Conservation (phyloP, 2,888 invertebrate genomes). For the Sphaeridia pumilis region DNA sequence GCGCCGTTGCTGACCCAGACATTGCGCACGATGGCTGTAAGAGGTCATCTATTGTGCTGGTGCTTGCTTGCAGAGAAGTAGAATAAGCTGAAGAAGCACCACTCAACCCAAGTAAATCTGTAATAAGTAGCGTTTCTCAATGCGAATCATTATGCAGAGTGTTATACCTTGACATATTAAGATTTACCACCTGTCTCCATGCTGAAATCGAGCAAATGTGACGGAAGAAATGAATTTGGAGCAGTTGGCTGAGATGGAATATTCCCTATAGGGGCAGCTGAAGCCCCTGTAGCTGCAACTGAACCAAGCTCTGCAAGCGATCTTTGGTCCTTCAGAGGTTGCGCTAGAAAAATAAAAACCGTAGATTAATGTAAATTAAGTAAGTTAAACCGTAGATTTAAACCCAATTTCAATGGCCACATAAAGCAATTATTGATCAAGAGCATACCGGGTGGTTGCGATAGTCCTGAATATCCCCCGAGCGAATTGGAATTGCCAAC, state of each 20-base stretch:
- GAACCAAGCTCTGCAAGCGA: too few relatives aligned
- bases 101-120: conserved; percentile 16
- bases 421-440: too few relatives aligned
- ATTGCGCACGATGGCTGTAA: too few relatives aligned
- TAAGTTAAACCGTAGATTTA: too few relatives aligned
- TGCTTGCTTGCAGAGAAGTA: background rate
- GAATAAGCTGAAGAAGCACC: conserved; percentile 4
- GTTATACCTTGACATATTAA: conserved; percentile 4
- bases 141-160: background rate
- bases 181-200: conserved; percentile 15
- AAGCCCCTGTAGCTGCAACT: too few relatives aligned
- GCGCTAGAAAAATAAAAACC: too few relatives aligned
- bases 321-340: too few relatives aligned
- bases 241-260: background rate
- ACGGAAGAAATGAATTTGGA: conserved; percentile 29
- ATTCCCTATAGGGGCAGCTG: background rate
- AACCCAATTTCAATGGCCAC: too few relatives aligned
- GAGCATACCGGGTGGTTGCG: background rate
- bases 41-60: too few relatives aligned
- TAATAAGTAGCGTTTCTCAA: background rate
- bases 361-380: too few relatives aligned
- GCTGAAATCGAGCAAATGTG: conserved; percentile 32
- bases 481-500: background rate
- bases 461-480: background rate
- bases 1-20: too few relatives aligned